Evolutionary conservation across 2,113 vertebrate species (phyloP), one percentile per base, ranked within the genome.

Genomic region (Lepidothrix coronata): DNA sequence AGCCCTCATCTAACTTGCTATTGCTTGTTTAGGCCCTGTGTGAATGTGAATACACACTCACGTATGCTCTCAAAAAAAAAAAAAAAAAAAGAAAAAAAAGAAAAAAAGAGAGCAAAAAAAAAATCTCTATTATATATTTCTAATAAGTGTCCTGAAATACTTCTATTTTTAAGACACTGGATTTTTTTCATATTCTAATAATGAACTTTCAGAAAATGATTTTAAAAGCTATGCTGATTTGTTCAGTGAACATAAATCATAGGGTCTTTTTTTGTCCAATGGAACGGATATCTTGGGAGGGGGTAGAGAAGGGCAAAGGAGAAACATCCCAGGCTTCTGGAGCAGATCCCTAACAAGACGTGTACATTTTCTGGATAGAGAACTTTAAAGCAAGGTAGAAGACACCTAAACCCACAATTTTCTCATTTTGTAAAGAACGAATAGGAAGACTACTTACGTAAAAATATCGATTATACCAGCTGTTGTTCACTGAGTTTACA

Each of bases 1-100:
- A 98, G 98, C 98, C 97, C 98, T 99, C 98, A 98, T 98, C 98
- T 98, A 98, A 99, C 98, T 98, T 98, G 97, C 97, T 98, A 98
- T 97, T 98, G 98, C 98, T 98, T 98, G 98, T 98, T 97, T 97
- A 97, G 98, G 96, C 96, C 98, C 96, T 96, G 88, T 91, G 95
- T 97, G 97, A 95, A 91, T 95, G 93, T 96, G 88, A 96, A 86
- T 59, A 90, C 91, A 95, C 81, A 71, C 39, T 63, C 66, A 18
- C 31, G 41, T 55, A 74, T 58, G 67, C 39, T 82, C 88, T 44
- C 39, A 74, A 57, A 31, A 7, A 31, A 22, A 63, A 24, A 22
- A 10, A 8, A 13, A 44, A 57, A 3, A 41, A 19, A 4, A 25
- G 9, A 8, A 12, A 1, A 20, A 27, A 18, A 33, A 52, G 12